Percentiles rank a stretch among this genome's conserved stretches.
Conservation (phyloP, 35 echinoderm and acorn worm genomes). For the Apostichopus parvimensis region DNA sequence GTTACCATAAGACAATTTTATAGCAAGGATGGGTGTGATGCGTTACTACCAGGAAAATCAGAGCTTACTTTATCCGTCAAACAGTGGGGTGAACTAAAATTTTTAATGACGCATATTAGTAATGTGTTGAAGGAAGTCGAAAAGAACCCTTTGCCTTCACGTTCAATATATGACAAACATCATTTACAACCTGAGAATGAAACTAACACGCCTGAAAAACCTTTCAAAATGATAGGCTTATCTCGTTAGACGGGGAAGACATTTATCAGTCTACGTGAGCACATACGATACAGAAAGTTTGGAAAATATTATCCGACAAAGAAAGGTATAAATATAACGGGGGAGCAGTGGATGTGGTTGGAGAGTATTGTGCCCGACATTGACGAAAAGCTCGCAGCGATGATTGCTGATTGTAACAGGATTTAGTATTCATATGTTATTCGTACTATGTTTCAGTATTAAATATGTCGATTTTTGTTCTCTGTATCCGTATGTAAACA, state of each 20-base stretch:
- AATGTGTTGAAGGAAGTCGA: too few relatives aligned
- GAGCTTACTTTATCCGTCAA: too few relatives aligned
- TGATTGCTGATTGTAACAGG: not conserved
- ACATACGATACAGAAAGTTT: conserved; percentile 1
- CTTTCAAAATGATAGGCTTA: conserved; percentile 17
- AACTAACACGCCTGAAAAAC: not conserved
- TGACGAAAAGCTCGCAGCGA: not conserved
- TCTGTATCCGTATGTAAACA: too few relatives aligned
- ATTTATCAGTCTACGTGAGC: conserved; percentile 11
- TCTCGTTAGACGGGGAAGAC: not conserved
- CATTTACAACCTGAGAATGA: conserved; percentile 1
- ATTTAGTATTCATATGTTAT: not conserved
- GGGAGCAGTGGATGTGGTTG: not conserved
- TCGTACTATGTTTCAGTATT: not conserved
- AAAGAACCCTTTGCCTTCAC: too few relatives aligned
- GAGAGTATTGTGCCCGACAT: not conserved
- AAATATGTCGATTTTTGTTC: too few relatives aligned
- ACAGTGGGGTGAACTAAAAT: too few relatives aligned
- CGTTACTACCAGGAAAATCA: too few relatives aligned
- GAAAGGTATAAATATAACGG: not conserved
- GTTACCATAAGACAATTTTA: too few relatives aligned
- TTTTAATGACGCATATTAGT: too few relatives aligned
- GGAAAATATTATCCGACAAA: conserved; percentile 6
- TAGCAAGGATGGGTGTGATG: too few relatives aligned
- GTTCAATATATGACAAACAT: too few relatives aligned